A percentile compares a stretch with the other conserved stretches of the same genome.
Evolutionary conservation across 1,140 invertebrate species (phyloP).

Genomic region (Rhagoletis pomonella): DNA sequence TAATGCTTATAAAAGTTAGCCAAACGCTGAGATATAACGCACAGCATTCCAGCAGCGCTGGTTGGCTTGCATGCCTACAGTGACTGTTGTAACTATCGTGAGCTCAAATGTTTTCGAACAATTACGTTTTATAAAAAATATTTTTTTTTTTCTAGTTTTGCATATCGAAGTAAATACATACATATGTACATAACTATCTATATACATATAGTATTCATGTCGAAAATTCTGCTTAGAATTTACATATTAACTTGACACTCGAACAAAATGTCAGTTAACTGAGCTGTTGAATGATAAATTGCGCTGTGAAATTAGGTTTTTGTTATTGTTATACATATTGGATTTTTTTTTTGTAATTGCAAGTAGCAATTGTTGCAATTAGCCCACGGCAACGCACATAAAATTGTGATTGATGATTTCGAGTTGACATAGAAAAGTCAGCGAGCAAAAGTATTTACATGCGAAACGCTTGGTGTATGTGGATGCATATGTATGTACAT

Average conservation of each 20-base stretch:
- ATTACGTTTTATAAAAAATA: not conserved
- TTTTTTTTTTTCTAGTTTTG: too few species aligned
- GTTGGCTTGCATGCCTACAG: too few species aligned
- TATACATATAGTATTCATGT: too few species aligned
- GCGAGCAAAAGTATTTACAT: not conserved
- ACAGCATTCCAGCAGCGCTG: too few species aligned
- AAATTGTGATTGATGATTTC: slow-evolving; percentile 46
- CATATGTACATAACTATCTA: too few species aligned
- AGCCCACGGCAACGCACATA: slow-evolving; percentile 27
- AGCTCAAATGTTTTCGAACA: too few species aligned
- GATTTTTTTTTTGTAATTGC: not conserved
- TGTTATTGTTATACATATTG: not conserved
- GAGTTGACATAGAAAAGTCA: slow-evolving; percentile 34
- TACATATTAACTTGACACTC: not conserved
- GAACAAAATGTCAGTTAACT: slow-evolving; percentile 5
- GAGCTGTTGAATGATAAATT: slow-evolving; percentile 26
- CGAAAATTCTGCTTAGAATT: too few species aligned
- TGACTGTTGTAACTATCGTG: too few species aligned
- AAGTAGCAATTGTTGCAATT: slow-evolving; percentile 46
- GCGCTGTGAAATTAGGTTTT: slow-evolving; percentile 15
- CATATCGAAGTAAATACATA: too few species aligned
- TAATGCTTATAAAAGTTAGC: too few species aligned
- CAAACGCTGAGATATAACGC: too few species aligned
- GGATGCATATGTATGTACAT: not conserved
- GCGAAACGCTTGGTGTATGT: not conserved